phyloP scores from a whole-genome alignment of 2,797 vertebrate species.

The Hybognathus amarus region DNA sequence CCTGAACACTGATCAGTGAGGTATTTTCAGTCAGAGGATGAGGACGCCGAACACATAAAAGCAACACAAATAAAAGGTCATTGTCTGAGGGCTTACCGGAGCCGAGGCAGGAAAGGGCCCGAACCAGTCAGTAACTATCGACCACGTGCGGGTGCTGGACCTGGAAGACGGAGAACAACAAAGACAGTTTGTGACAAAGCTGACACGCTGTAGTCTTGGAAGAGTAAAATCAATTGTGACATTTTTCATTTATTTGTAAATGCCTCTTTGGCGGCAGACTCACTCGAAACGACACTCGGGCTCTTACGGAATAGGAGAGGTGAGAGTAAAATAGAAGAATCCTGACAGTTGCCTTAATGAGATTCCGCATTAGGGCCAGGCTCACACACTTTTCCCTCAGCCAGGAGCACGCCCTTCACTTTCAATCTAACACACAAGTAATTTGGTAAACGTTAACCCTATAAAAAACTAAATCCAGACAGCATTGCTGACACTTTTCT shows the following conservation, averaged over 20 bases:
- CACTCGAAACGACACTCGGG: conserved; percentile 93
- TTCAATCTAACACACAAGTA: conserved; percentile 83
- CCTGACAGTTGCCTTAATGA: conserved; percentile 97
- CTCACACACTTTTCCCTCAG: conserved; percentile 80
- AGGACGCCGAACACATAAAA: conserved; percentile 67
- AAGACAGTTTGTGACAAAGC: conserved; percentile 95
- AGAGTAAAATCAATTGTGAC: conserved; percentile 97
- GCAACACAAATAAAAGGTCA: conserved; percentile 81
- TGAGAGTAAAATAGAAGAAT: conserved; percentile 89
- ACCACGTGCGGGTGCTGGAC: conserved; percentile 79
- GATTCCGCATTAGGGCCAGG: conserved; percentile 90
- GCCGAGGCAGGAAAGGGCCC: conserved; percentile 77
- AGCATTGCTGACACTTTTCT: conserved; percentile 69
- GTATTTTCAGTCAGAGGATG: conserved; percentile 68
- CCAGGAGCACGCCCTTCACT: conserved; percentile 86
- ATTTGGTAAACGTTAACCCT: conserved; percentile 85
- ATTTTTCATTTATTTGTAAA: conserved; percentile 99
- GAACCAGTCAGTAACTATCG: conserved; percentile 85
- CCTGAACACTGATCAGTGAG: conserved; percentile 70
- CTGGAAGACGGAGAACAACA: conserved; percentile 86
- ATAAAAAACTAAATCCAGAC: conserved; percentile 81
- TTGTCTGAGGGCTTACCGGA: conserved; percentile 80
- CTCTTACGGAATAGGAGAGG: conserved; percentile 86
- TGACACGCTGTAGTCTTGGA: conserved; percentile 83
- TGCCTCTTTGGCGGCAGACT: conserved; percentile 91